Conservation (phyloP, 2,888 invertebrate species). For the Apeira syringaria region DNA sequence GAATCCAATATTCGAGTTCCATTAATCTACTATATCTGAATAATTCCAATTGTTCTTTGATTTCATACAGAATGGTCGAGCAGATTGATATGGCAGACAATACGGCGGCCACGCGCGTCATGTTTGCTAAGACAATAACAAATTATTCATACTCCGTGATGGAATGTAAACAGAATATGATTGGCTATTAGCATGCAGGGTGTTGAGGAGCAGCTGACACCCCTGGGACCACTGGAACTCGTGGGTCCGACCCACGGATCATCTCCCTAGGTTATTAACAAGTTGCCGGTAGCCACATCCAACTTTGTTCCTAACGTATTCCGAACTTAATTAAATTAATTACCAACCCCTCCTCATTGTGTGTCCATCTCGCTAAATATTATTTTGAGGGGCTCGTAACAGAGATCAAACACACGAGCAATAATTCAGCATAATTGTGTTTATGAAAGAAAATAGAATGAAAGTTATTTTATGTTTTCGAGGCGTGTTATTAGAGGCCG, state of each 20-base stretch:
- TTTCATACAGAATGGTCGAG: conserved; percentile 54
- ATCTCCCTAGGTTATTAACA: conserved; percentile 74
- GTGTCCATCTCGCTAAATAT: conserved; percentile 75
- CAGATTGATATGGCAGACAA: conserved; percentile 78
- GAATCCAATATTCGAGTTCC: conserved; percentile 66
- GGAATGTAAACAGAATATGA: conserved; percentile 84
- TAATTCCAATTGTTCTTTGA: conserved; percentile 60
- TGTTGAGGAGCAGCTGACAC: conserved; percentile 49
- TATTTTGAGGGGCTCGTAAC: conserved; percentile 64
- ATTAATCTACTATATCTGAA: conserved; percentile 62
- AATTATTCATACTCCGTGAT: conserved; percentile 82
- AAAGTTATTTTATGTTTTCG: conserved; percentile 41
- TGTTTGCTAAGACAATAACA: conserved; percentile 80
- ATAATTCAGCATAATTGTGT: conserved; percentile 45
- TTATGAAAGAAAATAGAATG: conserved; percentile 52
- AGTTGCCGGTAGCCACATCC: conserved; percentile 66
- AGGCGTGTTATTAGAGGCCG: conserved; percentile 44
- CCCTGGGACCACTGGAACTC: conserved; percentile 53
- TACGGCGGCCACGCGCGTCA: conserved; percentile 61
- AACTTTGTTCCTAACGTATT: conserved; percentile 77
- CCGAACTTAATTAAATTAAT: conserved; percentile 81
- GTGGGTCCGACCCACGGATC: conserved; percentile 52
- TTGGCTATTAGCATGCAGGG: conserved; percentile 80
- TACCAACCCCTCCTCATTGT: conserved; percentile 59
- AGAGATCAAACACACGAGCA: conserved; percentile 64